These are phyloP conservation scores for Lithophane socia DNA, from an alignment of 2,888 invertebrate species.

Conservation along the genomic window DNA sequence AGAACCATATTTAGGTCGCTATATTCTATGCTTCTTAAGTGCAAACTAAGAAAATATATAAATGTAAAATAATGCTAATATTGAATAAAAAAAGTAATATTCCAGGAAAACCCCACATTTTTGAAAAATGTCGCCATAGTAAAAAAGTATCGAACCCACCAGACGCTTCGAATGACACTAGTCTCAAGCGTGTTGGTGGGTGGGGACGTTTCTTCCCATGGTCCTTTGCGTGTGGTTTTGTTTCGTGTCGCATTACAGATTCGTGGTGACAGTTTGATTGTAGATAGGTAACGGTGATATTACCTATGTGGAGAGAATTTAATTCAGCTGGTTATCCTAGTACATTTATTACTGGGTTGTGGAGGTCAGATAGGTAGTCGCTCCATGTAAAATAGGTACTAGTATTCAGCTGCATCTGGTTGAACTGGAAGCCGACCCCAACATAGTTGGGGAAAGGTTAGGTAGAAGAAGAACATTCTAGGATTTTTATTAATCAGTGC, in stretches of 20 bases:
- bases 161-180: too few species aligned
- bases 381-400: neutral
- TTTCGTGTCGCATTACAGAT: constrained; percentile 37
- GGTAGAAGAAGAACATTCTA: neutral
- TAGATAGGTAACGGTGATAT: neutral
- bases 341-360: neutral
- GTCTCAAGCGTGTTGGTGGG: too few species aligned
- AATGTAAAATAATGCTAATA: too few species aligned
- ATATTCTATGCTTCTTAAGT: too few species aligned
- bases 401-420: neutral
- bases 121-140: too few species aligned
- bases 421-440: neutral
- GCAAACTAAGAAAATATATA: too few species aligned
- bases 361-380: neutral
- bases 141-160: too few species aligned
- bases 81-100: too few species aligned
- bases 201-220: too few species aligned
- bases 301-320: constrained; percentile 9
- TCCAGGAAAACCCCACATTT: too few species aligned
- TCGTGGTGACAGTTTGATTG: constrained; percentile 37
- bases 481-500: neutral
- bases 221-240: constrained; percentile 51
- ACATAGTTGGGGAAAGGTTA: neutral
- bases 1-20: too few species aligned
- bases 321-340: constrained; percentile 1